Base-by-base conservation (phyloP, 2,888 invertebrate genomes). In the Anthrax anthrax region DNA sequence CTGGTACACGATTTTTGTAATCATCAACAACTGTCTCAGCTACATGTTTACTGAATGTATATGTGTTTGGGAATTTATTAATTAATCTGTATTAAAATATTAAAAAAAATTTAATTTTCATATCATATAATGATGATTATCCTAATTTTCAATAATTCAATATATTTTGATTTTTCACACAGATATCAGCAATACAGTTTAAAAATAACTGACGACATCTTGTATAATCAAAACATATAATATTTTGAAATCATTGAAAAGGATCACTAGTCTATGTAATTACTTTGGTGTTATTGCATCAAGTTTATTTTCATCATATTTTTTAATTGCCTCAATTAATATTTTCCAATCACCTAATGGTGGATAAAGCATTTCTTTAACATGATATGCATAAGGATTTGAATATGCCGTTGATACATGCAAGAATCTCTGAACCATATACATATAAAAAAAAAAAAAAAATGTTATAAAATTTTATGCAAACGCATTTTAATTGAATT, bases 361-460 rank as follows among this genome's bases (percentile, higher is more conserved):
- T 1, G 81, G 80, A 59, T 89, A 88, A 43, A 86, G 63, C 13
- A 17, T 63, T 63, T 89, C 88, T 37, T 81, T 78, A 0, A 87
- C 77, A 0, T 72, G 70, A 6, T 74, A 70, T 36, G 76, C 71
- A 56, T 86, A 81, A 4, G 81, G 79, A 59, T 89, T 85, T 3
- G 82, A 77, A 62, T 84, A 89, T 0, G 85, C 81, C 0, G 88
- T 85, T 0, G 86, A 87, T 0, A 87, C 78, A 62, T 89, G 85
- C 2, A 85, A 69, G 10, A 83, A 62, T 0, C 72, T 73, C 78
- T 79, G n/a, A n/a, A n/a, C n/a, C n/a, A 58, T 2, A 50, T 55
- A 32, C 9, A 12, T 2, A 32, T 5, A 32, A 37, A 37, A 17
- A 37, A 17, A 36, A 36, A 36, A 6, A 6, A n/a, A 16, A 36